Percentiles rank a stretch among this genome's conserved stretches.
Conservation (phyloP, 2,113 vertebrate species). For the Centropus unirufus region DNA sequence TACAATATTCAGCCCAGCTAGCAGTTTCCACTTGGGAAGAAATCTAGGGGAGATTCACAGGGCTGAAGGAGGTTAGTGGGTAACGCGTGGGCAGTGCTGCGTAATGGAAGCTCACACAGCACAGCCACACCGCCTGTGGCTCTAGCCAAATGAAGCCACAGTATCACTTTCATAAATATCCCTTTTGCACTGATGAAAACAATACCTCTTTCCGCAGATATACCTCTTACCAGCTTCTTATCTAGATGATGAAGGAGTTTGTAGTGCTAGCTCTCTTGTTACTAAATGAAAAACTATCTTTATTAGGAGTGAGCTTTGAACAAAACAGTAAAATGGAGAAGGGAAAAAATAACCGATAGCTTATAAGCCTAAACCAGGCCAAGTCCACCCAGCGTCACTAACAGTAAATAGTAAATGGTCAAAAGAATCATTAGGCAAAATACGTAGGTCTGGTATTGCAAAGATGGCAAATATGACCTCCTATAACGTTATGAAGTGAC, state of each 20-base stretch:
- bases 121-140: not conserved
- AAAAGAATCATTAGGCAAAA: not conserved
- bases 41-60: not conserved
- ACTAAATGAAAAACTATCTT: not conserved
- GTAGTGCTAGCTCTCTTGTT: not conserved
- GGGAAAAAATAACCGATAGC: not conserved
- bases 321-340: not conserved
- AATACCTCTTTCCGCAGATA: not conserved
- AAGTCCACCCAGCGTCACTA: not conserved
- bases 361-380: not conserved
- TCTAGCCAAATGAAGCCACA: not conserved
- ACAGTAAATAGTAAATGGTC: not conserved
- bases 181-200: not conserved
- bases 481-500: not conserved
- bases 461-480: not conserved
- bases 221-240: not conserved
- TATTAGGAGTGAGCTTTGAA: not conserved
- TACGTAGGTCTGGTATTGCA: not conserved
- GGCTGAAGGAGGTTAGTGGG: not conserved
- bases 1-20: not conserved
- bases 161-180: constrained; percentile 21
- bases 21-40: constrained; percentile 11
- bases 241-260: not conserved
- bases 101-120: not conserved
- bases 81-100: not conserved